Conservation (phyloP, 1,140 invertebrate genomes). For the Ephestia elutella region DNA sequence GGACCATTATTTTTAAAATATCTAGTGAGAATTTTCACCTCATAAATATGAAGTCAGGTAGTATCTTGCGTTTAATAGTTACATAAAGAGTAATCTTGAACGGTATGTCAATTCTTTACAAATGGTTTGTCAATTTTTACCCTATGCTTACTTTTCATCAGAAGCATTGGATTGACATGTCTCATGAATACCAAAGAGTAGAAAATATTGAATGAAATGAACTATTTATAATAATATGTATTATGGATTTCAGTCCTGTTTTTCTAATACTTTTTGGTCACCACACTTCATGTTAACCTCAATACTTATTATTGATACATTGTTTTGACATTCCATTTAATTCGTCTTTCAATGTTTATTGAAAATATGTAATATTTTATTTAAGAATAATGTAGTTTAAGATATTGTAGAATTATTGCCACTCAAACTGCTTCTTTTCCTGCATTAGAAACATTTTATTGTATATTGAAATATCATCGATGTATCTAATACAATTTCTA, state of each 20-base stretch:
- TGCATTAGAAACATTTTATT: slow-evolving; percentile 2
- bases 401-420: slow-evolving; percentile 29
- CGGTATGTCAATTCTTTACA: slow-evolving; percentile 52
- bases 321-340: slow-evolving; percentile 34
- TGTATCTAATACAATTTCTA: background rate
- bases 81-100: slow-evolving; percentile 39
- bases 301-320: slow-evolving; percentile 13
- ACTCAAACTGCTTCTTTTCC: slow-evolving; percentile 13
- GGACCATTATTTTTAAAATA: background rate
- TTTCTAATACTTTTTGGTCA: slow-evolving; percentile 46
- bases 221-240: slow-evolving; percentile 36
- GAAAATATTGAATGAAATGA: slow-evolving; percentile 34
- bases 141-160: slow-evolving; percentile 12
- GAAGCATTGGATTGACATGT: slow-evolving; percentile 39
- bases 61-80: slow-evolving; percentile 30
- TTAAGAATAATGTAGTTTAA: slow-evolving; percentile 48
- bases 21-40: background rate
- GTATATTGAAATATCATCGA: background rate
- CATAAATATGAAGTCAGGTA: slow-evolving; percentile 11
- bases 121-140: slow-evolving; percentile 30
- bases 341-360: slow-evolving; percentile 38
- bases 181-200: slow-evolving; percentile 44
- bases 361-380: slow-evolving; percentile 37
- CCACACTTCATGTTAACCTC: slow-evolving; percentile 37
- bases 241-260: slow-evolving; percentile 42